phyloP scores from a whole-genome alignment of 2,888 invertebrate species.

The Diaphora mendica region DNA sequence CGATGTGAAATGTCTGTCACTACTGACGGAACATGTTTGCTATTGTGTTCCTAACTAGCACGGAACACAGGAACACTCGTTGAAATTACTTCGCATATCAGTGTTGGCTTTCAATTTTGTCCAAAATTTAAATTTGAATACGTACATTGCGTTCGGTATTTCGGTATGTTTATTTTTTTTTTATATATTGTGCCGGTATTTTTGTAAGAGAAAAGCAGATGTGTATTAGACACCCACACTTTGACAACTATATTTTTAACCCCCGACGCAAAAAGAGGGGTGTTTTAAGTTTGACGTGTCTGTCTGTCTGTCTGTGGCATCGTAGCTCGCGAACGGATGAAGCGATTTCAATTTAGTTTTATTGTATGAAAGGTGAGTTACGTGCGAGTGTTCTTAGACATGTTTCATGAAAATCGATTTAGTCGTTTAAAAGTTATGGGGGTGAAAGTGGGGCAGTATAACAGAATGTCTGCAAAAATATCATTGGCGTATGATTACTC shows the following conservation, averaged over 20 bases:
- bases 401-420: too few species aligned
- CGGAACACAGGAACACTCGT: conserved; percentile 20
- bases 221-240: neutral
- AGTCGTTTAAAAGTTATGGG: too few species aligned
- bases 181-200: neutral
- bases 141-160: neutral
- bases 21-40: conserved; percentile 26
- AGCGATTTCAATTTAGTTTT: too few species aligned
- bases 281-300: too few species aligned
- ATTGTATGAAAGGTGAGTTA: too few species aligned
- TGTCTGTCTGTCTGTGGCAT: too few species aligned
- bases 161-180: neutral
- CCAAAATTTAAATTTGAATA: neutral
- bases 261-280: too few species aligned
- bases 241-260: neutral
- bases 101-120: neutral
- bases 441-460: too few species aligned
- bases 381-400: too few species aligned
- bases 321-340: too few species aligned
- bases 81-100: conserved; percentile 7
- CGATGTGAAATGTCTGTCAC: conserved; percentile 36
- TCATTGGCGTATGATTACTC: too few species aligned
- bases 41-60: conserved; percentile 42
- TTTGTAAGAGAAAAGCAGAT: neutral
- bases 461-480: too few species aligned